Conservation (phyloP, 2,888 invertebrate genomes). For the Hypselothyrea guttata region DNA sequence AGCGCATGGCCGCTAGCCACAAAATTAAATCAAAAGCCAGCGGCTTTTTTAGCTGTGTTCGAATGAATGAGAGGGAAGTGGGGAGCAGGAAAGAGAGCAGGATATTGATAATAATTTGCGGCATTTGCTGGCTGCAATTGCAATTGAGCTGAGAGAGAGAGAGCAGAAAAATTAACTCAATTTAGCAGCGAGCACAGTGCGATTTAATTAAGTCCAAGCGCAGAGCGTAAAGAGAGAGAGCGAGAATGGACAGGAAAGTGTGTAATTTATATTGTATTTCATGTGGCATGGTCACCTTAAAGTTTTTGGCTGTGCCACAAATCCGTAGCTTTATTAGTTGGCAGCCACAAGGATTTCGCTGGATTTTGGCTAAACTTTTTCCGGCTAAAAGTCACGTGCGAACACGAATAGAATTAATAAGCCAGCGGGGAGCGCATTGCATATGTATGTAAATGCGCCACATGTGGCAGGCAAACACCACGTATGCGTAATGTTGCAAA, state of each 20-base stretch:
- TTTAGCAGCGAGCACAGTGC: constrained; percentile 39
- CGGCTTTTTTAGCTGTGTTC: constrained; percentile 25
- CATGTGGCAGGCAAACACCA: constrained; percentile 51
- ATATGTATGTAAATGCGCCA: constrained; percentile 55
- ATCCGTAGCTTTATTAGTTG: constrained; percentile 4
- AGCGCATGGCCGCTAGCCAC: constrained; percentile 43
- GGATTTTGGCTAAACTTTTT: constrained; percentile 22
- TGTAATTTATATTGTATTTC: not conserved
- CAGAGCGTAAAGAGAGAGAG: too few relatives aligned
- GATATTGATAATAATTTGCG: constrained; percentile 56
- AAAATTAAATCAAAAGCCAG: constrained; percentile 66
- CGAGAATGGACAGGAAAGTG: too few relatives aligned
- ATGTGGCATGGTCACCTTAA: not conserved
- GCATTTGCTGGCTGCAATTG: constrained; percentile 22
- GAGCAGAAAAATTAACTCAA: constrained; percentile 58
- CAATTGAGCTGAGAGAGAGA: too few relatives aligned
- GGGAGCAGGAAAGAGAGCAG: not conserved
- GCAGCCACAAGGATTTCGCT: constrained; percentile 2
- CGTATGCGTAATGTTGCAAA: constrained; percentile 59
- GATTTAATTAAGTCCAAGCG: constrained; percentile 50
- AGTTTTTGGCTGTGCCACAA: not conserved
- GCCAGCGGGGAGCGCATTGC: constrained; percentile 37
- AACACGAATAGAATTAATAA: constrained; percentile 43
- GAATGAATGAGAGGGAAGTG: not conserved
- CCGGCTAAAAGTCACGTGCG: constrained; percentile 33